Evolutionary conservation across 2,113 vertebrate species (phyloP), one percentile per base, ranked within the genome.

Genomic region (Myodes glareolus): DNA sequence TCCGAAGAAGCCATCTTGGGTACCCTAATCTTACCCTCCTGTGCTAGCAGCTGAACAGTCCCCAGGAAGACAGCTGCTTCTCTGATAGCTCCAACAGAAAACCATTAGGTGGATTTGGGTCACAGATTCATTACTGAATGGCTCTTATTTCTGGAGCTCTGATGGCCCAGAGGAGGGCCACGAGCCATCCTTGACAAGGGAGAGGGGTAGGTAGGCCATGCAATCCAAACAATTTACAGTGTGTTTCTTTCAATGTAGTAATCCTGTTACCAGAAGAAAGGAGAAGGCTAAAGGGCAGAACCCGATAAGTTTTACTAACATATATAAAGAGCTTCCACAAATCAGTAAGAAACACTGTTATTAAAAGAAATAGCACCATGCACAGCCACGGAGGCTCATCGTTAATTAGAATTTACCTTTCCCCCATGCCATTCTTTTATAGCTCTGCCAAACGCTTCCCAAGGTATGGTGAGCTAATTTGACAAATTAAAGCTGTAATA

Each of bases 401-500:
- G 16, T 68, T 67, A 92, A 76, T 94, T 65, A 95, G 55, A 70
- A 80, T 84, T 47, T 29, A 91, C 76, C 89, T 96, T 90, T 91
- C 25, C 73, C 12, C 36, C 3, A n/a, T 23, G 6, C 5, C 75
- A 25, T 88, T 92, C 78, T 92, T 92, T 89, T 47, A 8, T 63
- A 70, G 42, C 58, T 55, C 61, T 94, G n/a, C 31, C 47, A 63
- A 91, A 73, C 10, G 33, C 25, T 91, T 91, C 94, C 76, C 47
- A 88, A 91, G 55, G 77, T 95, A 67, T 65, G 88, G 84, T 85
- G 96, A 61, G 78, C 52, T 95, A 92, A 95, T 97, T 67, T 90
- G 94, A 94, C 92, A 94, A 95, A 90, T 88, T 88, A 88, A 88
- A 92, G 76, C 72, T 90, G 78, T 88, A 88, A 52, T 88, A 88